Base-by-base conservation (phyloP, 2,888 invertebrate species). In the Clistopyga incitator region DNA sequence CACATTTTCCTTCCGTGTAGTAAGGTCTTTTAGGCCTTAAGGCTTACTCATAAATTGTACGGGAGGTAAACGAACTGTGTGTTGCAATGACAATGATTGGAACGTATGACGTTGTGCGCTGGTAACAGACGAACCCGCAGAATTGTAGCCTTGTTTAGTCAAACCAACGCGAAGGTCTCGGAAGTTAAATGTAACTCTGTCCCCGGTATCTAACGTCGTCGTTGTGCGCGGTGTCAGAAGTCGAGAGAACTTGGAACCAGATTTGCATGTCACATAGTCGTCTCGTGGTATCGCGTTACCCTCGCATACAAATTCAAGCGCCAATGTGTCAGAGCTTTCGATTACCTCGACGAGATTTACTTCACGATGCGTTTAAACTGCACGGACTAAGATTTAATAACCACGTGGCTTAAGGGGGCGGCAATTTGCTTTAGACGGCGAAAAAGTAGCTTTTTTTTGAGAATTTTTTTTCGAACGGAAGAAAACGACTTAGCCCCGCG, bases 281-380 rank as follows among this genome's bases (percentile, higher is more conserved):
- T 15, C 15, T 52, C 11, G 50, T 8, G 18, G 20, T 34, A 64
- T 64, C 64, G 38, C 20, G 15, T 13, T 64, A 18, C 11, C 11
- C 50, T 4, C 20, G 65, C 18, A 25, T 34, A 6, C 20, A 11
- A 18, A 42, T 23, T 45, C 6, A 15, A 45, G 68, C 2, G 11
- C 18, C 64, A 50, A 45, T 25, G 70, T 20, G 54, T 20, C n/a
- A 70, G 15, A 11, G 56, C 74, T 64, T 64, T 56, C 78, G 54
- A 82, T 68, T 54, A 52, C 54, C 18, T 20, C 11, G 15, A 23
- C n/a, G 23, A 11, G 29, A 74, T 78, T 68, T 54, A 52, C 50
- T 56, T 25, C 18, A n/a, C 50, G 52, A 78, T 25, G 38, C 70
- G 74, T 75, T 61, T 61, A 61, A 75, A 70, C 23, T 59, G 59